Conservation (phyloP, 2,888 invertebrate species). For the Zygothrica quintamaculata region DNA sequence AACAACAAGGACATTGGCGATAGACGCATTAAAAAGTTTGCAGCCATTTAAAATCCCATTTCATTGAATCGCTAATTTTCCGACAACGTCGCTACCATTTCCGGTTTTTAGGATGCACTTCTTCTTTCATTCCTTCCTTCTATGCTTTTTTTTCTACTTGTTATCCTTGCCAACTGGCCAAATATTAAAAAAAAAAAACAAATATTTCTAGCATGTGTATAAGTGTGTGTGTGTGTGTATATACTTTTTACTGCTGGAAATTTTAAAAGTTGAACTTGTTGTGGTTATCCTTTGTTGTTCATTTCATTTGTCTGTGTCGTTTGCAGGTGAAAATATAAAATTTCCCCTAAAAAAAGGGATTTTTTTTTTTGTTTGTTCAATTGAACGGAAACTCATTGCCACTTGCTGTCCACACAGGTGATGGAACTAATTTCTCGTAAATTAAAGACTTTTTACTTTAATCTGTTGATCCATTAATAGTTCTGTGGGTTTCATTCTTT, state of each 20-base stretch:
- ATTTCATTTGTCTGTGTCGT: conserved; percentile 13
- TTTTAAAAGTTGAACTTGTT: conserved; percentile 15
- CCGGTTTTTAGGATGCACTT: conserved; percentile 35
- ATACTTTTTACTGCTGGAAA: conserved; percentile 3
- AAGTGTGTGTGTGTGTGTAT: conserved; percentile 9
- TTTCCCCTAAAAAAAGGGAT: not conserved
- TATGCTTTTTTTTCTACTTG: conserved; percentile 38
- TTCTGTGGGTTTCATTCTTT: no score
- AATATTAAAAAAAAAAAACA: conserved; percentile 41
- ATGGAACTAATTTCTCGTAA: no score
- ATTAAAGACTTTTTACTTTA: no score
- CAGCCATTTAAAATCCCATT: conserved; percentile 82
- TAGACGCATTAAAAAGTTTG: conserved; percentile 80
- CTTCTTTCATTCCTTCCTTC: conserved; percentile 35
- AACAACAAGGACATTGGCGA: conserved; percentile 22
- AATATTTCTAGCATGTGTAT: conserved; percentile 22
- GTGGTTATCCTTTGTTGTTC: not conserved
- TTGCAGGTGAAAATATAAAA: conserved; percentile 2
- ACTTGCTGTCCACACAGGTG: not conserved
- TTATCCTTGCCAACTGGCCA: conserved; percentile 36
- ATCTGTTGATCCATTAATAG: no score
- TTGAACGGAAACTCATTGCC: no score
- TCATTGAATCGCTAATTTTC: conserved; percentile 82
- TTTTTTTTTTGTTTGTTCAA: not conserved
- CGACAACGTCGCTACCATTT: conserved; percentile 56